Percentiles rank a stretch among this genome's conserved stretches.
These are phyloP conservation scores for Pheosia tremula DNA, from an alignment of 2,888 invertebrate species.

Conservation along the genomic window DNA sequence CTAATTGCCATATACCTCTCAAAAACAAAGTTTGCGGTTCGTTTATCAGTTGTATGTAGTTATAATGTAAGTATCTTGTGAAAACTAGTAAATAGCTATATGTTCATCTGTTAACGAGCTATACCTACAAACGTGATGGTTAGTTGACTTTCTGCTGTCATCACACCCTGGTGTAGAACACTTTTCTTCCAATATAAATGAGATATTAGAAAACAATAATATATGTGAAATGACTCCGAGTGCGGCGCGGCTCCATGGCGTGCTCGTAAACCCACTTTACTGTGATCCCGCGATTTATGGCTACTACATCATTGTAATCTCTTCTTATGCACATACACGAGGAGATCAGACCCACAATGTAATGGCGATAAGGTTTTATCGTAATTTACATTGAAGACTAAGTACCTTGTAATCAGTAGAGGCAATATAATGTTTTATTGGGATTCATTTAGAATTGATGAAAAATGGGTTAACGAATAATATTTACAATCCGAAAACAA, in stretches of 20 bases:
- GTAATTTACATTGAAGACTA: neutral
- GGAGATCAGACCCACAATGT: constrained; percentile 20
- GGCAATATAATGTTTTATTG: too few species aligned
- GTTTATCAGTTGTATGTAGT: too few species aligned
- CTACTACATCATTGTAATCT: constrained; percentile 41
- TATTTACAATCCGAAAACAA: too few species aligned
- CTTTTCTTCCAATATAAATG: constrained; percentile 21
- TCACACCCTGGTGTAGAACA: neutral
- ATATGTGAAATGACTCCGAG: constrained; percentile 25
- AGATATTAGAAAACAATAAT: constrained; percentile 35
- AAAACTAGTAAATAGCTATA: too few species aligned
- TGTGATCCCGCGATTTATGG: constrained; percentile 40
- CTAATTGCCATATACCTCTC: too few species aligned
- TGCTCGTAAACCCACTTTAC: constrained; percentile 40
- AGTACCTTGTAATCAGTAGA: neutral
- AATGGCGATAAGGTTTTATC: constrained; percentile 26
- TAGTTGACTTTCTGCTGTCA: too few species aligned
- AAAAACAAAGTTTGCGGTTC: too few species aligned
- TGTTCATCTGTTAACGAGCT: too few species aligned
- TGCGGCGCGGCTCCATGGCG: constrained; percentile 16
- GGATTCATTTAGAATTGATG: too few species aligned
- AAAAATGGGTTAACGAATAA: too few species aligned
- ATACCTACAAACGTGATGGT: too few species aligned
- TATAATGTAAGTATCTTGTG: too few species aligned
- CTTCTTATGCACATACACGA: constrained; percentile 24